phyloP scores from a whole-genome alignment of 2,113 vertebrate genomes.

The Taxidea taxus region DNA sequence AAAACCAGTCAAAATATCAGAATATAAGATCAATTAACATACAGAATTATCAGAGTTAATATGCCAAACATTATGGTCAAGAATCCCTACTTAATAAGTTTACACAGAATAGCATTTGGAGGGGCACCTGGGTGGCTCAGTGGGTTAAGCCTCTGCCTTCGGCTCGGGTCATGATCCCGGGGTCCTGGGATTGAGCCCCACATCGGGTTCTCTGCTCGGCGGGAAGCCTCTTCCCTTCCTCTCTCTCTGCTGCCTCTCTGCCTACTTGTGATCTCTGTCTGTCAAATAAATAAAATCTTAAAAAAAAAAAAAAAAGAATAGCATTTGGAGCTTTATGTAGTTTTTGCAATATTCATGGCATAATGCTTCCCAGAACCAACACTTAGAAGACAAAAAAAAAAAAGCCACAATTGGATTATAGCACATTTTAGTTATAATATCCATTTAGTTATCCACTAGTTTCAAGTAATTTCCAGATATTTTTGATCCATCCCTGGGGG shows the following conservation, averaged over 20 bases:
- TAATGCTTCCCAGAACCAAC: background rate
- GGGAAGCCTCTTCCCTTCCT: too few species aligned
- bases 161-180: too few species aligned
- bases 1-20: background rate
- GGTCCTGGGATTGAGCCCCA: too few species aligned
- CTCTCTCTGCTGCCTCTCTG: too few species aligned
- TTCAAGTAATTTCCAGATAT: constrained; percentile 59
- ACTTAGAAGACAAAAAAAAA: constrained; percentile 18
- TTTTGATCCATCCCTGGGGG: constrained; percentile 29
- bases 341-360: background rate
- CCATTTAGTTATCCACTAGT: background rate
- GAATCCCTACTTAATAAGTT: background rate
- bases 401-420: background rate
- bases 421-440: background rate
- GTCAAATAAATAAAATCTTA: too few species aligned
- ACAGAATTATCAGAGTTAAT: background rate
- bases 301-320: too few species aligned
- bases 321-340: background rate
- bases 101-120: background rate
- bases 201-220: too few species aligned
- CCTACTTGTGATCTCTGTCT: too few species aligned
- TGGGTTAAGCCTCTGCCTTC: too few species aligned
- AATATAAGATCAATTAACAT: background rate
- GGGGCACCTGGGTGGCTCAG: too few species aligned
- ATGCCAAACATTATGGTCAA: background rate